A percentile compares a stretch with the other conserved stretches of the same genome.
Conservation (phyloP, 2,888 invertebrate genomes). For the Trachelus stipa region DNA sequence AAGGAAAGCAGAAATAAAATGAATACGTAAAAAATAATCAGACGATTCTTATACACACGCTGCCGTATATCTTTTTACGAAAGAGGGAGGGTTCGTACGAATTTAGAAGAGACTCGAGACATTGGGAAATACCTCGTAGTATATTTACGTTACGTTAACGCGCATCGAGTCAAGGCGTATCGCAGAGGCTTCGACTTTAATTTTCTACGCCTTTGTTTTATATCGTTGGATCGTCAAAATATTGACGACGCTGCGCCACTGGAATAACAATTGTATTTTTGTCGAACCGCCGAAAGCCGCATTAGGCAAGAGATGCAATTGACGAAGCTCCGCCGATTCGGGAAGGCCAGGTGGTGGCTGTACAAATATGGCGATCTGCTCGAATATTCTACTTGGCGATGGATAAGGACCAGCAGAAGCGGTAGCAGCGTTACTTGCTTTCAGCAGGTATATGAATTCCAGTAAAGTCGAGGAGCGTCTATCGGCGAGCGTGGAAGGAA, state of each 20-base stretch:
- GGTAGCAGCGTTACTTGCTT: background rate
- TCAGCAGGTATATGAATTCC: background rate
- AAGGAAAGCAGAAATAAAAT: background rate
- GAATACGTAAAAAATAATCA: background rate
- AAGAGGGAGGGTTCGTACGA: background rate
- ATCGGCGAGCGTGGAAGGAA: background rate
- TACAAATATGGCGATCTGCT: background rate
- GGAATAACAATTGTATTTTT: background rate
- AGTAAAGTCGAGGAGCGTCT: background rate
- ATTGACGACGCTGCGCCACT: background rate
- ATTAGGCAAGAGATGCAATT: background rate
- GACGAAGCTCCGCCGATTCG: background rate
- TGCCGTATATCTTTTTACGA: background rate
- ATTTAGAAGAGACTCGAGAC: background rate
- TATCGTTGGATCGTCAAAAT: background rate
- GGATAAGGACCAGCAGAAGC: background rate
- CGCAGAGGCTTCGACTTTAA: background rate
- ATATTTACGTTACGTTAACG: background rate
- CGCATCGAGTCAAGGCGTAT: background rate
- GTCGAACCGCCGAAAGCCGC: background rate
- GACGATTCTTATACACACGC: background rate
- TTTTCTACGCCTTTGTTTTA: background rate
- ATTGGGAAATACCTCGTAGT: background rate
- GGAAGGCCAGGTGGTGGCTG: background rate
- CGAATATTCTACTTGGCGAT: background rate